Evolutionary conservation across 2,888 invertebrate genomes (phyloP).

Genomic region (Lampropteryx suffumata): DNA sequence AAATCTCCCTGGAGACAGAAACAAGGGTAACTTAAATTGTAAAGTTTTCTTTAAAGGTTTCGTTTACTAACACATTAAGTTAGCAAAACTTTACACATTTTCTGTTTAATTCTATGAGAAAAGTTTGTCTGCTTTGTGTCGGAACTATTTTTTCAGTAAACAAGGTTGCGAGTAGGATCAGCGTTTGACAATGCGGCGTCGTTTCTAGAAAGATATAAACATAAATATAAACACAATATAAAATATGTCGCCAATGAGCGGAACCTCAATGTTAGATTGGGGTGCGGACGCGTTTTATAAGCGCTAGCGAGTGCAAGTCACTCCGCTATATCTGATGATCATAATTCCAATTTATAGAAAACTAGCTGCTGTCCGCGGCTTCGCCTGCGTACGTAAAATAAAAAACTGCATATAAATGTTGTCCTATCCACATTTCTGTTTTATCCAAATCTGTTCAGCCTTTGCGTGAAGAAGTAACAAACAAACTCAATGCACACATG

Average conservation of each 20-base stretch:
- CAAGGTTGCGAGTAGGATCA: constrained; percentile 9
- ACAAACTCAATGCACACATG: too few relatives aligned
- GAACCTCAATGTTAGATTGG: constrained; percentile 47
- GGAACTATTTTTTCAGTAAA: constrained; percentile 17
- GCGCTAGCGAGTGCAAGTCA: constrained; percentile 29
- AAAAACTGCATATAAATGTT: too few relatives aligned
- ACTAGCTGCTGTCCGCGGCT: too few relatives aligned
- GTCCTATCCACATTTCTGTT: too few relatives aligned
- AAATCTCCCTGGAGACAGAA: too few relatives aligned
- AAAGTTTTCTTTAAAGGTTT: background rate
- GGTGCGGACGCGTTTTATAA: constrained; percentile 23
- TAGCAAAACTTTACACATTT: constrained; percentile 7
- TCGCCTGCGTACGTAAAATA: too few relatives aligned
- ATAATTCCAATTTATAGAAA: too few relatives aligned
- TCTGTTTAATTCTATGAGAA: constrained; percentile 2
- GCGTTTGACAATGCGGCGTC: constrained; percentile 14
- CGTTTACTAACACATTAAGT: background rate
- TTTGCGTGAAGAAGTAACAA: too few relatives aligned
- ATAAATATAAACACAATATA: constrained; percentile 61
- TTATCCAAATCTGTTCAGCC: too few relatives aligned
- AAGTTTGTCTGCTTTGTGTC: background rate
- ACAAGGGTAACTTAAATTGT: too few relatives aligned
- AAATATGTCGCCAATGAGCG: constrained; percentile 66
- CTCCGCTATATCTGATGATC: too few relatives aligned
- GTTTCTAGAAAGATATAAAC: constrained; percentile 25